Base-by-base conservation (phyloP, 2,888 invertebrate species). In the Melipona bicolor region DNA sequence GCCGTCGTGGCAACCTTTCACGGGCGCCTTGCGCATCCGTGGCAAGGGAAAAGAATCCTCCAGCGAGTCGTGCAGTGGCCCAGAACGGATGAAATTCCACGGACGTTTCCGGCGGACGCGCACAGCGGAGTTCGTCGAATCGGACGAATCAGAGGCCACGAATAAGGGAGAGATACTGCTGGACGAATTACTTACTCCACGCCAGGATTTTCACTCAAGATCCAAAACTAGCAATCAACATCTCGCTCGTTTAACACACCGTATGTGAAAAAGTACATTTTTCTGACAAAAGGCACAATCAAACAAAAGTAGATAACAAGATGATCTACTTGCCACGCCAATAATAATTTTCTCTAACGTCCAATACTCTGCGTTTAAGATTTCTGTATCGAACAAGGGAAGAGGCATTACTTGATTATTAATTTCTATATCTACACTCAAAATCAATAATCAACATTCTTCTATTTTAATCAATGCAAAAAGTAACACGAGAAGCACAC, bases 21-120 rank as follows among this genome's bases (percentile, higher is more conserved):
- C 17, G 69, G 64, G 13, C 72, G 68, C 9, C 64, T 72, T 64
- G 80, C 61, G 81, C 65, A 21, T 65, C 62, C 64, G 27, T n/a
- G 52, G 78, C 24, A 72, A 84, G 76, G 79, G 74, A 65, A 71
- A 71, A 70, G 78, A 88, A 80, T 87, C 62, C 77, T 77, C 50
- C 27, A 71, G 64, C 61, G 85, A 70, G 64, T 68, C 77, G 85
- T 72, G 81, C 86, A 81, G 67, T 85, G 85, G 86, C 75, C 85
- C 77, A 85, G 86, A 85, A 85, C 85, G 85, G 81, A 78, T 85
- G 81, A 85, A 85, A 79, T 86, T 86, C 86, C 83, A 86, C 77
- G 86, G 77, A 85, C 86, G 82, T 86, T 86, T 86, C 86, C 86
- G 84, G 82, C 83, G 86, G 86, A 81, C 82, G 81, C 65, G 79